phyloP scores from a whole-genome alignment of 2,797 vertebrate genomes.

The Emydoidea blandingii region DNA sequence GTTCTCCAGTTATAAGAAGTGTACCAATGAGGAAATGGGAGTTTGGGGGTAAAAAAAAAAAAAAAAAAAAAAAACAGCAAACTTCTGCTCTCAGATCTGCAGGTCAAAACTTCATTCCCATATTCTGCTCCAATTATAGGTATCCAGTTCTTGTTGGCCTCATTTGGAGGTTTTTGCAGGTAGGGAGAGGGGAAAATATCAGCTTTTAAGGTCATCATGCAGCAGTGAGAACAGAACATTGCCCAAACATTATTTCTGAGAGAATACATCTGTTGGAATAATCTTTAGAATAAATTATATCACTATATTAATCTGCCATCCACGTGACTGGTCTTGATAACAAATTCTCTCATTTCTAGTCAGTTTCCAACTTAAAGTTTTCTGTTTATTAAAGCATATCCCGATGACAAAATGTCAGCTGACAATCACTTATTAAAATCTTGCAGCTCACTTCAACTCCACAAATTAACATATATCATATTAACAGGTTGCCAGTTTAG shows the following conservation, averaged over 20 bases:
- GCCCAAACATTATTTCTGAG: neutral
- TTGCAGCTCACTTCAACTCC: neutral
- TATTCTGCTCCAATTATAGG: neutral
- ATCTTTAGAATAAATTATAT: slow-evolving; percentile 24
- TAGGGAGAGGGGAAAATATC: accelerated
- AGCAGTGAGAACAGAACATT: neutral
- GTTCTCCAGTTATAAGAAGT: neutral
- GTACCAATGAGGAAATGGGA: neutral
- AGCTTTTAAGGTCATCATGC: neutral
- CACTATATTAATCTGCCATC: neutral
- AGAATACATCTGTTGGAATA: neutral
- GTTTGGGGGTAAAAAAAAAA: neutral
- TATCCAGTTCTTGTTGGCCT: neutral
- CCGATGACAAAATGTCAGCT: slow-evolving; percentile 36
- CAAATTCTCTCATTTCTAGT: neutral
- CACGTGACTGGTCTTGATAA: neutral
- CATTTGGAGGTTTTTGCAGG: neutral
- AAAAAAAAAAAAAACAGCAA: neutral
- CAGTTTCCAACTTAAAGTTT: slow-evolving; percentile 12
- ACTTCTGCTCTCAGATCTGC: neutral
- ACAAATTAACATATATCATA: slow-evolving; percentile 15
- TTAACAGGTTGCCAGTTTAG: slow-evolving; percentile 18
- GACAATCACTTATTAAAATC: slow-evolving; percentile 25
- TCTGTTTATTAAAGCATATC: slow-evolving; percentile 26
- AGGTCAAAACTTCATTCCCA: neutral